phyloP scores from a whole-genome alignment of 2,113 vertebrate species.

The Oreochromis aureus region DNA sequence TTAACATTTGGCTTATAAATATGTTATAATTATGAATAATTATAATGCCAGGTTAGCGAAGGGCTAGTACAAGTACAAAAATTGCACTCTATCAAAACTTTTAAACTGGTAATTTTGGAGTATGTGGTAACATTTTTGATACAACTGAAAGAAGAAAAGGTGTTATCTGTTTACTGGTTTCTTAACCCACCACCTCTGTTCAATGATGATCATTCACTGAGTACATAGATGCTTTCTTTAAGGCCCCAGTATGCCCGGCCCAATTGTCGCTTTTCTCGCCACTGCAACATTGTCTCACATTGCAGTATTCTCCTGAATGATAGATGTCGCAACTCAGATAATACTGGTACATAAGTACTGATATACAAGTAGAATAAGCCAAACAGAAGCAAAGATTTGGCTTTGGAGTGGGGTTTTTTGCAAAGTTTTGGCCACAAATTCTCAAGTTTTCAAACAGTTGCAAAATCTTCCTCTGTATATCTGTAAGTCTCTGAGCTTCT shows the following conservation, averaged over 20 bases:
- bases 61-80: background rate
- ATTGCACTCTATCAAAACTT: background rate
- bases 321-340: rapidly evolving
- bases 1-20: conserved; percentile 19
- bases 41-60: background rate
- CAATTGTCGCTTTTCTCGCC: background rate
- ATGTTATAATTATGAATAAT: conserved; percentile 6
- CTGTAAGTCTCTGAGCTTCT: background rate
- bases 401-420: background rate
- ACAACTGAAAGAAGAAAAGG: background rate
- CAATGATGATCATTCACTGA: background rate
- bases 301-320: background rate
- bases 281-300: background rate
- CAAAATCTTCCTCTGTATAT: background rate
- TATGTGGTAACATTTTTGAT: background rate
- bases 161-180: background rate
- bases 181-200: background rate
- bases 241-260: no score
- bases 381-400: background rate
- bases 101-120: background rate
- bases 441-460: background rate
- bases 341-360: background rate
- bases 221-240: background rate
- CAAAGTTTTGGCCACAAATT: background rate
- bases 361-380: background rate